Evolutionary conservation across 2,797 vertebrate species (phyloP).

Genomic region (Oreochromis mossambicus): DNA sequence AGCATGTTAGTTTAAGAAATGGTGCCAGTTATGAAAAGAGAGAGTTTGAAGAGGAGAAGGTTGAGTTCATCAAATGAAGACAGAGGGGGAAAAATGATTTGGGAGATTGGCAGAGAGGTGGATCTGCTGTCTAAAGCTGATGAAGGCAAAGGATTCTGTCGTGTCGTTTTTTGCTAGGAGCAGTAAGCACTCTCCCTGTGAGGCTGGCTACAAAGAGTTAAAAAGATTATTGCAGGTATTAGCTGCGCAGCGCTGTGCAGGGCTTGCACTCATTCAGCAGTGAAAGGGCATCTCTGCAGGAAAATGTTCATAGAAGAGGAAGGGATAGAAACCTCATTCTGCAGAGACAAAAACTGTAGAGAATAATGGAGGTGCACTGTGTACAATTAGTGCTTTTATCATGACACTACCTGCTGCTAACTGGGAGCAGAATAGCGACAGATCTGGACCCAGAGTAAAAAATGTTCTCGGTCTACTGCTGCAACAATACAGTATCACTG

Average conservation of each 20-base stretch:
- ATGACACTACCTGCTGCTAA: constrained; percentile 10
- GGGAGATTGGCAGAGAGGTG: background rate
- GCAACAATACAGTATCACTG: background rate
- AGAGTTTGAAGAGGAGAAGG: background rate
- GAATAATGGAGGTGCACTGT: constrained; percentile 15
- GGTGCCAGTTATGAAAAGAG: background rate
- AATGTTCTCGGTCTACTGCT: background rate
- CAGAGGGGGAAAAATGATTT: background rate
- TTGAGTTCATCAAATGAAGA: background rate
- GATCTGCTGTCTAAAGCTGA: background rate
- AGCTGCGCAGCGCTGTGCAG: background rate
- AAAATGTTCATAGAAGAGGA: background rate
- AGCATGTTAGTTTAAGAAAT: background rate
- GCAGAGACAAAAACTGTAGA: constrained; percentile 1
- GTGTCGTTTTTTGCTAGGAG: background rate
- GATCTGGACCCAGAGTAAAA: background rate
- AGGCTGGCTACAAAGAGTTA: constrained; percentile 18
- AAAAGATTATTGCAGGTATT: constrained; percentile 49
- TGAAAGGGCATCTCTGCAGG: constrained; percentile 48
- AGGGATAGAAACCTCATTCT: background rate
- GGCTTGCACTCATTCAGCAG: constrained; percentile 27
- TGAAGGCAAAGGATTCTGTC: background rate
- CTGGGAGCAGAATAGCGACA: background rate
- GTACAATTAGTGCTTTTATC: constrained; percentile 44
- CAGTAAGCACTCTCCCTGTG: background rate